A percentile compares a stretch with the other conserved stretches of the same genome.
Conservation (phyloP, 2,113 vertebrate genomes). For the Phrynosoma blainvillii region DNA sequence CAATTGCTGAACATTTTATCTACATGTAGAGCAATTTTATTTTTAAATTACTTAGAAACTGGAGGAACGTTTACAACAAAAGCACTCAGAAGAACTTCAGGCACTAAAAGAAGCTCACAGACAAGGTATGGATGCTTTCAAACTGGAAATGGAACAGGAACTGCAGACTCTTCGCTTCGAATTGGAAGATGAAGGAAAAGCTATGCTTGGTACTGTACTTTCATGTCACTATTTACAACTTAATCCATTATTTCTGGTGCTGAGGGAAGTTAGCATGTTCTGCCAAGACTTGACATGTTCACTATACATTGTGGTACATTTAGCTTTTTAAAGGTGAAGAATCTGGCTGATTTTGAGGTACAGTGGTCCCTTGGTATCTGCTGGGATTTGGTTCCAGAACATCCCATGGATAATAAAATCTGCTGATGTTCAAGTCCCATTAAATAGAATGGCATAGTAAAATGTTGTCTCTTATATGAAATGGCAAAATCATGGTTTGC, state of each 20-base stretch:
- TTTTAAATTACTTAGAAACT: constrained; percentile 79
- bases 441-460: too few relatives aligned
- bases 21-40: not conserved
- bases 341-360: not conserved
- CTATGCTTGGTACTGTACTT: constrained; percentile 89
- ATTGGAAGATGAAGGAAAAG: constrained; percentile 97
- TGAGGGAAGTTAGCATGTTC: not conserved
- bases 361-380: too few relatives aligned
- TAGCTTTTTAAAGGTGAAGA: too few relatives aligned
- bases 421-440: too few relatives aligned
- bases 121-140: constrained; percentile 93
- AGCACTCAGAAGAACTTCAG: constrained; percentile 91
- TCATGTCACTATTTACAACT: constrained; percentile 4
- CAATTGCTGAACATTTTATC: not conserved
- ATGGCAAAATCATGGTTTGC: too few relatives aligned
- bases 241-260: constrained; percentile 1
- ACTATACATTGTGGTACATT: too few relatives aligned
- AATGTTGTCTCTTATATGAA: too few relatives aligned
- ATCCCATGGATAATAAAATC: too few relatives aligned
- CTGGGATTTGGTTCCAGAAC: too few relatives aligned
- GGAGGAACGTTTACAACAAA: constrained; percentile 91
- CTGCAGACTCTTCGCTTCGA: constrained; percentile 96
- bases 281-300: not conserved
- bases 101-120: constrained; percentile 91
- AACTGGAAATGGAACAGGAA: constrained; percentile 94